phyloP scores from a whole-genome alignment of 2,888 invertebrate species.

The Molorchus minor region DNA sequence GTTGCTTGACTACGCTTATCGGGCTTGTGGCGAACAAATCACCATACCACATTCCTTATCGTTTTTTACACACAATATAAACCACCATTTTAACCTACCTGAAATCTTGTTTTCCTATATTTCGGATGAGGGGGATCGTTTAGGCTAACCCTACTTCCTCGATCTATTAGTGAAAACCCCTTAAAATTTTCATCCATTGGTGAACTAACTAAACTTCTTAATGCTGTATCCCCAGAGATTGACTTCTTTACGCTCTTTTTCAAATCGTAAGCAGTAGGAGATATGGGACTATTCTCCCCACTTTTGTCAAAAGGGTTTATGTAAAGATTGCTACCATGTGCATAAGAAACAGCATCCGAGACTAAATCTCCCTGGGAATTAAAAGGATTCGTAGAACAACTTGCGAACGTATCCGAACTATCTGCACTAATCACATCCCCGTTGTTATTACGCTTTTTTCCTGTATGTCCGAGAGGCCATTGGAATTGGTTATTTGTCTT shows the following conservation, averaged over 20 bases:
- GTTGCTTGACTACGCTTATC: too few species aligned
- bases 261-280: conserved; percentile 57
- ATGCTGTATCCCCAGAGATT: conserved; percentile 79
- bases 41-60: too few species aligned
- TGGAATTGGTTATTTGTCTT: conserved; percentile 30
- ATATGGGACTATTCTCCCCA: conserved; percentile 62
- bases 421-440: conserved; percentile 69
- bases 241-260: conserved; percentile 75
- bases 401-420: conserved; percentile 95
- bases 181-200: conserved; percentile 67
- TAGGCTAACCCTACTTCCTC: conserved; percentile 68
- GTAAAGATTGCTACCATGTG: conserved; percentile 81
- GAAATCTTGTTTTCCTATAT: conserved; percentile 87
- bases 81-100: conserved; percentile 69
- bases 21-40: too few species aligned
- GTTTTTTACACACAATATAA: neutral
- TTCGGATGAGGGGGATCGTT: conserved; percentile 78
- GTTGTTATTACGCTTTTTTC: conserved; percentile 58
- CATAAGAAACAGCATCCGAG: conserved; percentile 60
- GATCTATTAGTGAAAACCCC: conserved; percentile 62
- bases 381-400: conserved; percentile 95
- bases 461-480: conserved; percentile 45
- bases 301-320: conserved; percentile 85
- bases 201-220: conserved; percentile 72
- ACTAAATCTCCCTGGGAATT: conserved; percentile 71